These are phyloP conservation scores for Mesaphorura yosii DNA, from an alignment of 1,140 invertebrate genomes.

Conservation along the genomic window DNA sequence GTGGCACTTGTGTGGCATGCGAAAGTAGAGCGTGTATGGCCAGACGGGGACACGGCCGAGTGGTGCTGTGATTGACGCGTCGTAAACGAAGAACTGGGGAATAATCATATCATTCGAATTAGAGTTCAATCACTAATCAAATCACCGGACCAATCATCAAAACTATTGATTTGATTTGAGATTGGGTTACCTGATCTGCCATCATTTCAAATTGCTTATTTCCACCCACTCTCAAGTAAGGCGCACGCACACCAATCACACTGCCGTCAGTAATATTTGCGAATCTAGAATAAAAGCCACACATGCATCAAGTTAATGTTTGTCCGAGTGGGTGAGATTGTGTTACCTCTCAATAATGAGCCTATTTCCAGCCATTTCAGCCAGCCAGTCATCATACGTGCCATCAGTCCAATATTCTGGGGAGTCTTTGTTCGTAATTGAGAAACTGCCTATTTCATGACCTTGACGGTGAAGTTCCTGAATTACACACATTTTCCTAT, in stretches of 20 bases:
- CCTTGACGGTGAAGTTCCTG: slow-evolving; percentile 79
- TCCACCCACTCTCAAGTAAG: slow-evolving; percentile 79
- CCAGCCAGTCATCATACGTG: slow-evolving; percentile 80
- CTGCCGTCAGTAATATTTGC: slow-evolving; percentile 82
- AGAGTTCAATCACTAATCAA: not conserved
- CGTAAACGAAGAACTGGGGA: slow-evolving; percentile 78
- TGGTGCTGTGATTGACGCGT: slow-evolving; percentile 83
- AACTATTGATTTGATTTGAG: not conserved
- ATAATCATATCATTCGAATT: slow-evolving; percentile 1
- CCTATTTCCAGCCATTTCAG: slow-evolving; percentile 88
- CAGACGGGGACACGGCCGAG: slow-evolving; percentile 78
- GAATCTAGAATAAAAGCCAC: slow-evolving; percentile 40
- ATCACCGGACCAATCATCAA: not conserved
- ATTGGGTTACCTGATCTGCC: slow-evolving; percentile 48
- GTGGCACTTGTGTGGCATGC: slow-evolving; percentile 82
- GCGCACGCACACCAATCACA: slow-evolving; percentile 76
- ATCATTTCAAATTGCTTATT: slow-evolving; percentile 94
- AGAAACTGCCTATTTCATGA: slow-evolving; percentile 88
- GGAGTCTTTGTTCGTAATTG: slow-evolving; percentile 82
- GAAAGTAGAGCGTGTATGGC: slow-evolving; percentile 81
- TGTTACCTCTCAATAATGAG: slow-evolving; percentile 59
- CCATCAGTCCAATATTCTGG: slow-evolving; percentile 79
- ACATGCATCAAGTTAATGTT: slow-evolving; percentile 1
- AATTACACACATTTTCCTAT: slow-evolving; percentile 1
- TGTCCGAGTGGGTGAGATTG: too few species aligned